Conservation (phyloP, 2,888 invertebrate genomes). For the Acanthoscelides obtectus region DNA sequence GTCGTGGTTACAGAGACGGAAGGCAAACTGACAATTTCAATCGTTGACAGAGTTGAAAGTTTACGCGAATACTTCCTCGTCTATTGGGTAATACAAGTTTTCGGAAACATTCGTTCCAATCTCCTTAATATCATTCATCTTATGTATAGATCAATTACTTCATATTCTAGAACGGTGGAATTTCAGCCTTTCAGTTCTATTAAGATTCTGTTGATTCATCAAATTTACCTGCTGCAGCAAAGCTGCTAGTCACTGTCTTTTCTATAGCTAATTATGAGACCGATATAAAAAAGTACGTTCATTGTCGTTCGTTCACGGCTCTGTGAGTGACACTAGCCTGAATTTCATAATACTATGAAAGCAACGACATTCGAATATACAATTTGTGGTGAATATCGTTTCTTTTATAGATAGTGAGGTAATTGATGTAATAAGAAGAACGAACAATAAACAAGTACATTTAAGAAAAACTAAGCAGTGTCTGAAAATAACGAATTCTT, state of each 20-base stretch:
- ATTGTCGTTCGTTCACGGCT: not conserved
- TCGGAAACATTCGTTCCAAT: not conserved
- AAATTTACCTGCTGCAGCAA: not conserved
- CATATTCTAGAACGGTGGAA: not conserved
- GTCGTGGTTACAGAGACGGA: no score
- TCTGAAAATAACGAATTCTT: no score
- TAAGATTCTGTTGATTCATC: not conserved
- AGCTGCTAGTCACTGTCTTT: not conserved
- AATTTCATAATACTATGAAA: not conserved
- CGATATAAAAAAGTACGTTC: not conserved
- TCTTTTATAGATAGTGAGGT: not conserved
- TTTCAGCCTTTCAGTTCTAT: not conserved
- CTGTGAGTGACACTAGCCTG: not conserved
- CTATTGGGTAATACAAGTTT: no score
- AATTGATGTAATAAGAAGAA: not conserved
- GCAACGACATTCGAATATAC: not conserved
- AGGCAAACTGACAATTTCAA: no score
- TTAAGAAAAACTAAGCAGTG: no score
- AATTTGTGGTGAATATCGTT: not conserved
- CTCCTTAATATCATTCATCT: not conserved
- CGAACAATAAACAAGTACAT: no score
- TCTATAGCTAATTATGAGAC: not conserved
- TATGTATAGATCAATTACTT: not conserved
- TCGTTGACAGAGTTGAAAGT: no score
- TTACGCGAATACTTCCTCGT: no score